Base-by-base conservation (phyloP, 2,797 vertebrate genomes). In the Xenentodon cancila region DNA sequence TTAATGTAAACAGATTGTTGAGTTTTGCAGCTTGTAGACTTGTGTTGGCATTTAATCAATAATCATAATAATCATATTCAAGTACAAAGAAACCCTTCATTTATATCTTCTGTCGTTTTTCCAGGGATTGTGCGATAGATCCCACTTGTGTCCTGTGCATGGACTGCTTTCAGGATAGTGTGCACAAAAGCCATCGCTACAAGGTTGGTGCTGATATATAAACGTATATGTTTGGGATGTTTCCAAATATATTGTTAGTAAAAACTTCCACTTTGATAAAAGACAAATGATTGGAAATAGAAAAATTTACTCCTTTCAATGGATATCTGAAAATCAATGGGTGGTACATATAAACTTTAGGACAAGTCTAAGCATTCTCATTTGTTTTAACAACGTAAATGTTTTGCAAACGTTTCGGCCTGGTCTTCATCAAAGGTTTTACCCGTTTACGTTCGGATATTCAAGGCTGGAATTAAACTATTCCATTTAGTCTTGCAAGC, bases 111-210 rank as follows among this genome's bases (percentile, higher is more conserved):
- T 18, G 42, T 46, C 21, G n/a, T 82, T 76, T 6, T 91, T 95
- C 59, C 91, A 99, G 98, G 85, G 97, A 99, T 77, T 99, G 98
- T 91, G 98, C 97, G 68, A 98, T 99, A 90, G 98, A 99, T 90
- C 96, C 97, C 70, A 99, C 97, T 3, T 99, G 98, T 91, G 97
- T 99, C 6, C 93, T 99, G 34, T 99, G 98, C 89, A 97, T 98
- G 94, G 94, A 97, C 90, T 99, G 98, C 89, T 99, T 99, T 92
- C 97, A 98, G 91, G 95, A 95, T 2, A 99, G 98, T 70, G 94
- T 97, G 75, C 98, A 99, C 93, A 98, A 95, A 93, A 95, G 92
- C 71, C 98, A 99, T 86, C 95, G 96, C 45, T 99, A 99, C 84
- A 99, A 98, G 96, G 98, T 98, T 92, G 17, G 84, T 79, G 13